These are phyloP conservation scores for Machimus rusticus DNA, from an alignment of 2,888 invertebrate genomes.

Conservation along the genomic window DNA sequence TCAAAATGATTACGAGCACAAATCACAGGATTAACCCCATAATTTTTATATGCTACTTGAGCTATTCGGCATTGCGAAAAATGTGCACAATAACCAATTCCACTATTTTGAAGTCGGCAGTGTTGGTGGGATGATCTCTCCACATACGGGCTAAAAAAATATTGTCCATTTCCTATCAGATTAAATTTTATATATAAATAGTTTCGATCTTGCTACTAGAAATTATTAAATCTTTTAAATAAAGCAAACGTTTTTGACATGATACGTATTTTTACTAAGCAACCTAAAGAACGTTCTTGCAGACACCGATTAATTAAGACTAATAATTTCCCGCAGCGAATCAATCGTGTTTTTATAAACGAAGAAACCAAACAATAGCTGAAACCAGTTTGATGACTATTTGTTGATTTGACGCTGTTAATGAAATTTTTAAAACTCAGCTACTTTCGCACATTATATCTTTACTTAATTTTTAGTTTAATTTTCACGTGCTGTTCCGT, in stretches of 20 bases:
- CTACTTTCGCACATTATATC: neutral
- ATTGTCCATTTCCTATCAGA: neutral
- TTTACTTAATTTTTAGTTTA: neutral
- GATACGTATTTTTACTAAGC: neutral
- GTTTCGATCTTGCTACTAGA: neutral
- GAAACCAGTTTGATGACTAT: neutral
- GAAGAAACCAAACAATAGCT: neutral
- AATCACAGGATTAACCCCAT: slow-evolving; percentile 18
- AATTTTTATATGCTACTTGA: neutral
- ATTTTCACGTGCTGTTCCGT: neutral
- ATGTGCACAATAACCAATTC: neutral
- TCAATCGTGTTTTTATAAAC: neutral
- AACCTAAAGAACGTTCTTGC: neutral
- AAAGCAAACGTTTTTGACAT: neutral
- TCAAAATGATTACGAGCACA: neutral
- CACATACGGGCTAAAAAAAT: neutral
- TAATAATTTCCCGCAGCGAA: neutral
- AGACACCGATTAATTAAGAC: neutral
- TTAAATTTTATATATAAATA: neutral
- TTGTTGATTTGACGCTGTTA: neutral
- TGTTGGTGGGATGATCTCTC: neutral
- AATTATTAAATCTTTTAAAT: neutral
- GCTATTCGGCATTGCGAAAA: neutral
- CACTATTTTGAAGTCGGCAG: neutral
- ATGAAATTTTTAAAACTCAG: neutral